Base-by-base conservation (phyloP, 2,888 invertebrate genomes). In the Drosophila putrida region DNA sequence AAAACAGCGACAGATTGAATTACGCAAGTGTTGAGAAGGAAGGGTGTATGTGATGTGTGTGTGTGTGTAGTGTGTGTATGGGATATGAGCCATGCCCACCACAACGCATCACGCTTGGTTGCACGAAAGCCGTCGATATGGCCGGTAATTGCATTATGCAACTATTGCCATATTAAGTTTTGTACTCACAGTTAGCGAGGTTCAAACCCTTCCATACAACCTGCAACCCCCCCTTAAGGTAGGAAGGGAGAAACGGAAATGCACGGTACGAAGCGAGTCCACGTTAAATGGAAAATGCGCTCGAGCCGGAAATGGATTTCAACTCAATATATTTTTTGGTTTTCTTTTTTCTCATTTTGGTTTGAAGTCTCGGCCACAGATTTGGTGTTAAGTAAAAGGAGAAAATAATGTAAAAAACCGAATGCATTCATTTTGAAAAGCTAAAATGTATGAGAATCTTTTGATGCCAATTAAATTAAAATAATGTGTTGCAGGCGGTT, bases 121-220 rank as follows among this genome's bases (percentile, higher is more conserved):
- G 72, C 62, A 66, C 54, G 57, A 58, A 49, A 61, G 51, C 49
- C 51, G 68, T 71, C 78, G 68, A 84, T 85, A 80, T 75, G 82
- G 53, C 70, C 71, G 69, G 81, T 87, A 89, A 85, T 87, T 89
- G 84, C 85, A 89, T 89, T 87, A 85, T 89, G 80, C 87, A 85
- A 89, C 85, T 85, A 87, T 89, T 78, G 79, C 84, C 71, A 65
- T 85, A 88, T 85, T 84, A 86, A 88, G 83, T 88, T 88, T 83
- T 74, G 73, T 75, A 71, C 75, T 80, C 84, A 78, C 84, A 75
- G 67, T 78, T 79, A 54, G 64, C 43, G 33, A 36, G 27, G 50
- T 20, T 39, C 27, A 41, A 43, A 58, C 20, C 20, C 20, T n/a
- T n/a, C n/a, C n/a, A 54, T 61, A 11, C 51, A n/a, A 50, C 33